Evolutionary conservation across 2,888 invertebrate genomes (phyloP).

Genomic region (Drosophila limbata): DNA sequence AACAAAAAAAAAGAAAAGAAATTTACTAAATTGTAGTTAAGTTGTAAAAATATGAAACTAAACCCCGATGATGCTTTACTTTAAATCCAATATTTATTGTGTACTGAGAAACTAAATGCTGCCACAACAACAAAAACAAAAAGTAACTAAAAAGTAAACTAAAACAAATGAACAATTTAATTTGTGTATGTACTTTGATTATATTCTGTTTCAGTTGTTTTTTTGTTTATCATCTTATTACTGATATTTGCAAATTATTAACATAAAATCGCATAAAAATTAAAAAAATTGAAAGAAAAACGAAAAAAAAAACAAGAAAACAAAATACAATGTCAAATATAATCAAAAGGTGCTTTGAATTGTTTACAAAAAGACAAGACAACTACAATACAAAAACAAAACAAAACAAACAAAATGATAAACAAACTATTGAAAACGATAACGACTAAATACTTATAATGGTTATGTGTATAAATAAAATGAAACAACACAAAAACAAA

Average conservation of each 20-base stretch:
- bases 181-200: conserved; percentile 63
- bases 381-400: conserved; percentile 63
- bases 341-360: conserved; percentile 84
- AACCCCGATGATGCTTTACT: conserved; percentile 41
- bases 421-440: conserved; percentile 68
- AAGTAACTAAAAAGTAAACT: conserved; percentile 25
- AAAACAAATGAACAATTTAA: conserved; percentile 31
- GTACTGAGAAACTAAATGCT: conserved; percentile 80
- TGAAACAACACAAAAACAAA: conserved; percentile 40
- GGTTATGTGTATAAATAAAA: conserved; percentile 63
- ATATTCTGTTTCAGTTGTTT: conserved; percentile 63
- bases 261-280: conserved; percentile 39
- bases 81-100: conserved; percentile 38
- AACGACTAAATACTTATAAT: conserved; percentile 75
- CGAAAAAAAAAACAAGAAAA: conserved; percentile 50
- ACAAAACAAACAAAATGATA: conserved; percentile 45
- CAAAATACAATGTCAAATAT: conserved; percentile 76
- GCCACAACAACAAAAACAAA: conserved; percentile 63
- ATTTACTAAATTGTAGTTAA: conserved; percentile 3
- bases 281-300: conserved; percentile 28
- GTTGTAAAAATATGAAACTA: conserved; percentile 8
- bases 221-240: conserved; percentile 36
- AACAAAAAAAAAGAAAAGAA: conserved; percentile 22
- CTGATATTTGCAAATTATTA: conserved; percentile 46
- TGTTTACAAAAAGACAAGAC: conserved; percentile 76